These are phyloP conservation scores for Chionoecetes opilio DNA, from an alignment of 1,140 invertebrate genomes.

Conservation along the genomic window DNA sequence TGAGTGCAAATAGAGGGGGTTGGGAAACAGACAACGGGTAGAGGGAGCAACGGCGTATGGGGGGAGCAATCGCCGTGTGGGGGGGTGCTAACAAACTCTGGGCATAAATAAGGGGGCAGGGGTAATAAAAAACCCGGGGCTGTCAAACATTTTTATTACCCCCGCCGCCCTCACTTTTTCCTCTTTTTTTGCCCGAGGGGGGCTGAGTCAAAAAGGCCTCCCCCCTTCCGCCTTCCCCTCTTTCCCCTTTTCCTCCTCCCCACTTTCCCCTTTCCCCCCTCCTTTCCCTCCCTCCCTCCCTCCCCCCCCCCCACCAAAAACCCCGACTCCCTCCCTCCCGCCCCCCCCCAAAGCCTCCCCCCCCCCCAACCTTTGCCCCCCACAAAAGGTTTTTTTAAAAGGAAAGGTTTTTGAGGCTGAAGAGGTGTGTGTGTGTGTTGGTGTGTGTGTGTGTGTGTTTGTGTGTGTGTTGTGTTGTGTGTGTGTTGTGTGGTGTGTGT, in stretches of 20 bases:
- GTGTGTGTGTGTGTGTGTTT: no score
- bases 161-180: slow-evolving; percentile 11
- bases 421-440: no score
- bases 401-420: no score
- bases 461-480: no score
- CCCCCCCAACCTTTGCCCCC: no score
- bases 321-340: no score
- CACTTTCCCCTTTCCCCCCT: not conserved
- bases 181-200: not conserved
- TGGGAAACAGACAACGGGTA: no score
- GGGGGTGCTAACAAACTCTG: not conserved
- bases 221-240: not conserved
- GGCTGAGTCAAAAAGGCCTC: not conserved
- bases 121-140: slow-evolving; percentile 14
- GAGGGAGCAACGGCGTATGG: not conserved
- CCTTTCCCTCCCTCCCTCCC: not conserved
- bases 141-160: slow-evolving; percentile 21
- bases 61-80: not conserved
- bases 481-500: no score
- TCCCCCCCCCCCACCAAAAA: no score
- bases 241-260: not conserved
- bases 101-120: slow-evolving; percentile 1
- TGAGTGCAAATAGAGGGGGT: no score
- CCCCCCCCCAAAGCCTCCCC: no score
- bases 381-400: no score